Evolutionary conservation across 2,888 invertebrate species (phyloP).

Genomic region (Elmis aenea): DNA sequence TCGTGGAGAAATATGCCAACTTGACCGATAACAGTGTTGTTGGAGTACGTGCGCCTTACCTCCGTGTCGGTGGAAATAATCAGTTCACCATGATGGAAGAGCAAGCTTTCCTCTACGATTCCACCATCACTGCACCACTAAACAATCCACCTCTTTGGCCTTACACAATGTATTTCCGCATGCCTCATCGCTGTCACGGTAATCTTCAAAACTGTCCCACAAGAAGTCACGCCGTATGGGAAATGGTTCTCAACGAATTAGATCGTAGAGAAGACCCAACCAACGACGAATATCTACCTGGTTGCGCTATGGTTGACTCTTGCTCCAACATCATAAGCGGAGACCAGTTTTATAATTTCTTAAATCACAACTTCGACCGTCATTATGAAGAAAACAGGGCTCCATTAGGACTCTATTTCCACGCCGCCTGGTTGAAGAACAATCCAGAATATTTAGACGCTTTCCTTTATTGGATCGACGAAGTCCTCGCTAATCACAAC

Average conservation of each 20-base stretch:
- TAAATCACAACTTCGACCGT: slow-evolving; percentile 89
- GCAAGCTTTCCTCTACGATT: slow-evolving; percentile 91
- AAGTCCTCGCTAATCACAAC: slow-evolving; percentile 75
- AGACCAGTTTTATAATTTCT: slow-evolving; percentile 91
- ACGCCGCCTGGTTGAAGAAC: slow-evolving; percentile 89
- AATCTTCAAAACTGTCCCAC: slow-evolving; percentile 89
- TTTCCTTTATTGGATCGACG: slow-evolving; percentile 91
- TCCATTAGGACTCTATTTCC: slow-evolving; percentile 86
- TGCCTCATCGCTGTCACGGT: slow-evolving; percentile 92
- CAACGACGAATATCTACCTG: slow-evolving; percentile 84
- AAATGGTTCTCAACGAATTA: slow-evolving; percentile 93
- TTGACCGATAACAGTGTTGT: slow-evolving; percentile 88
- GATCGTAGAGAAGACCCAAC: slow-evolving; percentile 87
- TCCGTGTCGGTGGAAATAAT: slow-evolving; percentile 90
- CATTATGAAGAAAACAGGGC: slow-evolving; percentile 89
- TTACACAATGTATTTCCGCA: slow-evolving; percentile 96
- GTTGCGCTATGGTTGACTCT: slow-evolving; percentile 92
- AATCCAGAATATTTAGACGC: slow-evolving; percentile 90
- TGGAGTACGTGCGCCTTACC: slow-evolving; percentile 84
- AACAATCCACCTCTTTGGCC: slow-evolving; percentile 95
- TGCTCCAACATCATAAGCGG: slow-evolving; percentile 89
- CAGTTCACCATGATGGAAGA: slow-evolving; percentile 98
- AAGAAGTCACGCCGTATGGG: slow-evolving; percentile 91
- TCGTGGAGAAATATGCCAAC: slow-evolving; percentile 84
- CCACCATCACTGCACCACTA: slow-evolving; percentile 87